phyloP scores from a whole-genome alignment of 2,797 vertebrate species.

The Agapornis canus region DNA sequence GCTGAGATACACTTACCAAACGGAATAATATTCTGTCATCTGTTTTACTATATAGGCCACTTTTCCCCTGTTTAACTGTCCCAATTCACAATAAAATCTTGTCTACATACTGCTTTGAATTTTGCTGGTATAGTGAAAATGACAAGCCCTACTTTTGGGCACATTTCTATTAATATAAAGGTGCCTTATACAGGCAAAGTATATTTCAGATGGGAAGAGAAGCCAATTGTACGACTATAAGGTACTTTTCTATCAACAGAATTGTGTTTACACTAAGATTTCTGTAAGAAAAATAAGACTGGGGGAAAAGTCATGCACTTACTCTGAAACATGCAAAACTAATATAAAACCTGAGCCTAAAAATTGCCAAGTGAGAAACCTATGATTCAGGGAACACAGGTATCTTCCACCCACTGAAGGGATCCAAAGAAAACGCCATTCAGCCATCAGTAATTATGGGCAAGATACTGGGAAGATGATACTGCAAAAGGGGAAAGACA shows the following conservation, averaged over 20 bases:
- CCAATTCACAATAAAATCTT: background rate
- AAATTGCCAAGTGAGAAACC: background rate
- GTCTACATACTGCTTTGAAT: background rate
- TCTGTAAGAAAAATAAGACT: background rate
- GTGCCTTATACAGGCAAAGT: background rate
- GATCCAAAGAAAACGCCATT: background rate
- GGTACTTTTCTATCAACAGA: background rate
- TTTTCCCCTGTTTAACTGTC: background rate
- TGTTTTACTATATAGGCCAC: background rate
- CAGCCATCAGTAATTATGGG: background rate
- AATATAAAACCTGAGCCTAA: background rate
- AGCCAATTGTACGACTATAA: background rate
- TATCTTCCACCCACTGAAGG: background rate
- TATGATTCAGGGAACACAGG: background rate
- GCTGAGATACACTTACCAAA: background rate
- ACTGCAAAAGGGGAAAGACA: background rate
- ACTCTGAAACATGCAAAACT: background rate
- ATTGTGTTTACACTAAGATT: background rate
- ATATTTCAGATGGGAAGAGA: background rate
- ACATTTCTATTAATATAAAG: background rate
- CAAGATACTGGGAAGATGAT: background rate
- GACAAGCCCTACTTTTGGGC: background rate
- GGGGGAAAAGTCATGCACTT: background rate
- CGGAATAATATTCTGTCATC: background rate
- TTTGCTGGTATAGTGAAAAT: background rate